A percentile compares a stretch with the other conserved stretches of the same genome.
Conservation (phyloP, 1,140 invertebrate species). For the Patella vulgata region DNA sequence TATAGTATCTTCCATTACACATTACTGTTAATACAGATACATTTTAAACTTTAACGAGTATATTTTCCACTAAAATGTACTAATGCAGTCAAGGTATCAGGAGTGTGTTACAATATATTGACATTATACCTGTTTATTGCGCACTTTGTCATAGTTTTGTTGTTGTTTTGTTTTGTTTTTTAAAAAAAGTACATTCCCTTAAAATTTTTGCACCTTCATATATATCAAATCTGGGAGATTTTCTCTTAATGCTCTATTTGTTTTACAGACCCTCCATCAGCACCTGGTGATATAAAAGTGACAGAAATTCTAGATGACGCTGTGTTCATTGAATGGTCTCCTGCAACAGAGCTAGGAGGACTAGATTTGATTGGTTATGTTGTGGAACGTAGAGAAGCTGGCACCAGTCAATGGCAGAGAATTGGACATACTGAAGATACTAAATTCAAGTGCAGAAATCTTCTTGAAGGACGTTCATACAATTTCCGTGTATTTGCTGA, state of each 20-base stretch:
- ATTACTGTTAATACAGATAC: not conserved
- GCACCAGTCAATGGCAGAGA: slow-evolving; percentile 75
- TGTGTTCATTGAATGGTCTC: slow-evolving; percentile 78
- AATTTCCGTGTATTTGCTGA: slow-evolving; percentile 94
- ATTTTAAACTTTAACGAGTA: too few relatives aligned
- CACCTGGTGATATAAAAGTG: slow-evolving; percentile 48
- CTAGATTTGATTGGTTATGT: slow-evolving; percentile 91
- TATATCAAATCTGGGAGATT: too few relatives aligned
- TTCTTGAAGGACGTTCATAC: slow-evolving; percentile 94
- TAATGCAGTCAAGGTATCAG: too few relatives aligned
- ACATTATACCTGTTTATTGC: too few relatives aligned
- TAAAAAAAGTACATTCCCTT: too few relatives aligned
- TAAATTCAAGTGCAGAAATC: slow-evolving; percentile 58
- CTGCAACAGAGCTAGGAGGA: slow-evolving; percentile 96
- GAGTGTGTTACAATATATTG: too few relatives aligned
- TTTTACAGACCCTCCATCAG: slow-evolving; percentile 54
- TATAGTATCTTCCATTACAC: not conserved
- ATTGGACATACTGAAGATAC: slow-evolving; percentile 46
- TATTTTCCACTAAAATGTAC: too few relatives aligned
- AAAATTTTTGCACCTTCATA: too few relatives aligned
- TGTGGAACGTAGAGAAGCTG: slow-evolving; percentile 80
- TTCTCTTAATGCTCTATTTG: too few relatives aligned
- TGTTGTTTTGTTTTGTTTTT: too few relatives aligned
- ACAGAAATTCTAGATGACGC: slow-evolving; percentile 56
- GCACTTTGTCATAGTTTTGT: too few relatives aligned